A percentile compares a stretch with the other conserved stretches of the same genome.
Evolutionary conservation across 2,888 invertebrate species (phyloP).

Genomic region (Lapara coniferarum): DNA sequence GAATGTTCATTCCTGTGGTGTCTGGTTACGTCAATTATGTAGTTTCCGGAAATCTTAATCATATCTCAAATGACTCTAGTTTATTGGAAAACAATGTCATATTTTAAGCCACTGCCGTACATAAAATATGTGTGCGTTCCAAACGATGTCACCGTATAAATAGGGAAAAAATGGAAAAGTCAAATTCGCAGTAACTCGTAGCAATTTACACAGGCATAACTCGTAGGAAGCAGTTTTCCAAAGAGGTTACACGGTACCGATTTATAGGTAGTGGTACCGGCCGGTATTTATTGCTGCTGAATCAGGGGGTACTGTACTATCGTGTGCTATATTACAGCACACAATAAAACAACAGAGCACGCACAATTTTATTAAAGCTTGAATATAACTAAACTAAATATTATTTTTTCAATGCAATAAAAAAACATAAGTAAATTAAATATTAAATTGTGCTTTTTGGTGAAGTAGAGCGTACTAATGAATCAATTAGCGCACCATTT

Average conservation of each 20-base stretch:
- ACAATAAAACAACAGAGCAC: neutral
- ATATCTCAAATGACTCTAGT: no score
- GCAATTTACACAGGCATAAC: constrained; percentile 24
- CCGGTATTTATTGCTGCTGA: constrained; percentile 25
- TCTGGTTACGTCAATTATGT: no score
- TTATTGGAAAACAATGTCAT: no score
- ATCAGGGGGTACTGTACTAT: constrained; percentile 18
- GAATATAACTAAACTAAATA: no score
- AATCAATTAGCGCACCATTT: no score
- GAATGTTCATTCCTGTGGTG: no score
- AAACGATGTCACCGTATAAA: neutral
- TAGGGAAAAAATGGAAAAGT: neutral
- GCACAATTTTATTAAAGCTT: no score
- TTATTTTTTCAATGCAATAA: no score
- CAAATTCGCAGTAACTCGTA: neutral
- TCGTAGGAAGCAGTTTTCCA: constrained; percentile 26
- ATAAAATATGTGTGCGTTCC: neutral
- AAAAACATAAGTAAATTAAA: no score
- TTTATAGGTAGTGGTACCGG: constrained; percentile 27
- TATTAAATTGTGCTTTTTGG: neutral
- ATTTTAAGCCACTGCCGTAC: neutral
- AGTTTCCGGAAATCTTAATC: no score
- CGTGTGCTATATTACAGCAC: neutral
- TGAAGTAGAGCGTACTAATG: no score
- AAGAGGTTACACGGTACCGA: constrained; percentile 24